Percentiles rank a stretch among this genome's conserved stretches.
Conservation (phyloP, 64 coral and sea anemone genomes). For the Platygyra sinensis region DNA sequence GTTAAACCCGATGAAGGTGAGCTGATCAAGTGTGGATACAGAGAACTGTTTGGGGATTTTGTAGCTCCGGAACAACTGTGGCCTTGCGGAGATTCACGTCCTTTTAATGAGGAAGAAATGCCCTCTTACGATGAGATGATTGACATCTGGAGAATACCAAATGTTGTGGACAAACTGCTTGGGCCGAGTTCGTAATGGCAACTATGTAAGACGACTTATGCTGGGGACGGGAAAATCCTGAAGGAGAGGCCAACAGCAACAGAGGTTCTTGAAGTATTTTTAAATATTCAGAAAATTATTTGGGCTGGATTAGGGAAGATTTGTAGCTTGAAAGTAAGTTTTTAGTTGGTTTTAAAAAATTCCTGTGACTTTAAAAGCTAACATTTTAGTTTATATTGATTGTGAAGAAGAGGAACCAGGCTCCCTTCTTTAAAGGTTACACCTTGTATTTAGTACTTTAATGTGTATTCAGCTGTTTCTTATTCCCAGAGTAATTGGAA, state of each 20-base stretch:
- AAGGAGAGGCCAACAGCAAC: slow-evolving; percentile 63
- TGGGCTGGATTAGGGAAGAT: slow-evolving; percentile 8
- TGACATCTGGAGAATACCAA: slow-evolving; percentile 93
- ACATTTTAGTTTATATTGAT: too few relatives aligned
- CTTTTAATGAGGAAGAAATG: slow-evolving; percentile 86
- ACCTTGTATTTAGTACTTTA: too few relatives aligned
- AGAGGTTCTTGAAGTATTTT: slow-evolving; percentile 63
- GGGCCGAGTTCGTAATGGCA: slow-evolving; percentile 63
- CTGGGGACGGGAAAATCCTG: slow-evolving; percentile 56
- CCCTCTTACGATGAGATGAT: slow-evolving; percentile 93
- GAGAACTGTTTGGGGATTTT: slow-evolving; percentile 86
- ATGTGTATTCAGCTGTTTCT: too few relatives aligned
- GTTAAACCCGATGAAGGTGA: slow-evolving; percentile 53
- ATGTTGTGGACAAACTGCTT: slow-evolving; percentile 88
- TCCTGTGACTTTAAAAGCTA: too few relatives aligned
- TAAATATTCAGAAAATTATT: slow-evolving; percentile 45
- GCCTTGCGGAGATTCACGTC: slow-evolving; percentile 65
- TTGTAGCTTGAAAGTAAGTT: not conserved
- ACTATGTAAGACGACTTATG: slow-evolving; percentile 69
- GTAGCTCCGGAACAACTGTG: slow-evolving; percentile 96
- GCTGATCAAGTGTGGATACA: slow-evolving; percentile 90
- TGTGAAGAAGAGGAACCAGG: too few relatives aligned
- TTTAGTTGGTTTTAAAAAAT: not conserved
- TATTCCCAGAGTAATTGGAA: too few relatives aligned
- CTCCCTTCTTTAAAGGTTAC: too few relatives aligned